Evolutionary conservation across 2,113 vertebrate genomes (phyloP), one percentile per base, ranked within the genome.

Genomic region (Anthoscopus minutus): DNA sequence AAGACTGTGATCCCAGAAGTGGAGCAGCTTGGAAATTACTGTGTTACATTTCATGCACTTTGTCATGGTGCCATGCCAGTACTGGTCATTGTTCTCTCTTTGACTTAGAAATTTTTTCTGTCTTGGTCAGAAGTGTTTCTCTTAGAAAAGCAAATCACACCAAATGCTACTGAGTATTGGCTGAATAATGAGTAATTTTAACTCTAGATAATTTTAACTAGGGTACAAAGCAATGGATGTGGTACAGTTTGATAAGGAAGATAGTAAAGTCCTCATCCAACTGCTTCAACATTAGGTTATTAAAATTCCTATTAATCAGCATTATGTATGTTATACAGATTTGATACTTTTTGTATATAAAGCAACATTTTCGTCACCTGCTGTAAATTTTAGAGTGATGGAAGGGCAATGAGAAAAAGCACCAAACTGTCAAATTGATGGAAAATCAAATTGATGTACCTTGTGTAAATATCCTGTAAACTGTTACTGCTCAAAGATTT

Each of bases 341-440:
- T 86, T 93, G 20, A 57, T 42, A 13, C 15, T 62, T 93, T 85
- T 79, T 73, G 20, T n/a, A n/a, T 82, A 91, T 11, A 11, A 91
- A 50, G 30, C 37, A 86, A 86, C 38, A n/a, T n/a, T n/a, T n/a
- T 92, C 93, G 61, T 90, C 81, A 92, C 5, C 21, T 79, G 31
- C 54, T 69, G 21, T 95, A 88, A 93, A 61, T 88, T 88, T 93
- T 38, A 94, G 25, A 54, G 53, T 89, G 54, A 97, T 60, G 14
- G 44, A 94, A 91, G 13, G 35, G 9, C 86, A 95, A 89, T 81
- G 19, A 92, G 78, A 80, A 71, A 88, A 95, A 93, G 22, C 79
- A 60, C 16, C 71, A 92, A 93, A 57, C 60, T 83, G 14, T 42
- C 71, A 92, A 93, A 57, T 57, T 83, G 14, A 40, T 42, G 91